A percentile compares a stretch with the other conserved stretches of the same genome.
These are phyloP conservation scores for Bombus huntii DNA, from an alignment of 1,140 invertebrate species.

Conservation along the genomic window DNA sequence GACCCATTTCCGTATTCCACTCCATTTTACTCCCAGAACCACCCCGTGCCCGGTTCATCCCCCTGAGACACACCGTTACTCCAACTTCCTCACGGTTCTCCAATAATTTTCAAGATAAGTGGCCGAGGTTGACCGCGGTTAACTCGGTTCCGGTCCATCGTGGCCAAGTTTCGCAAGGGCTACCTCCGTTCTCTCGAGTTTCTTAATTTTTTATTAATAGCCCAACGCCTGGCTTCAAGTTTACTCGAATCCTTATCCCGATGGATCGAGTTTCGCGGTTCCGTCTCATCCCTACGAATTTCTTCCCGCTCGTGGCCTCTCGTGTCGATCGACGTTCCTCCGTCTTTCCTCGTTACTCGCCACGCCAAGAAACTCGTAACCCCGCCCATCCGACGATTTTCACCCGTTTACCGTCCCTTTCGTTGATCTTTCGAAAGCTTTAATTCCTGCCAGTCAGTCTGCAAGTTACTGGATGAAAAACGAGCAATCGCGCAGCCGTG, in stretches of 20 bases:
- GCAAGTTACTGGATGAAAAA: background rate
- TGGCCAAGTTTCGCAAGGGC: background rate
- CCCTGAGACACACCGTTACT: background rate
- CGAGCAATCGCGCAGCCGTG: background rate
- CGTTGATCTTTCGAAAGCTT: background rate
- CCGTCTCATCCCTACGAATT: background rate
- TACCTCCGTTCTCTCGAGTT: conserved; percentile 6
- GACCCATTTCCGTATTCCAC: background rate
- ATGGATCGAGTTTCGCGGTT: background rate
- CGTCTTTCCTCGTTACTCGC: background rate
- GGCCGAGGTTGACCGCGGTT: conserved; percentile 49
- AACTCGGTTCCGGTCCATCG: background rate
- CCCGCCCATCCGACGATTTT: background rate
- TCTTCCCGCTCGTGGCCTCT: background rate
- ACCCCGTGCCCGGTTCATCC: background rate
- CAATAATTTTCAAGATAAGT: conserved; percentile 62
- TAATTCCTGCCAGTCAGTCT: no score
- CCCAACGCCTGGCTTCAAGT: background rate
- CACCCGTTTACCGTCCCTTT: background rate
- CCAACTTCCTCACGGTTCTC: conserved; percentile 53
- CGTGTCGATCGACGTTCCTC: background rate
- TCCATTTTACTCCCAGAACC: background rate
- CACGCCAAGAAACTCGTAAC: background rate
- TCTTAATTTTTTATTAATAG: conserved; percentile 51
- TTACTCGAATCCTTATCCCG: background rate